Evolutionary conservation across 2,797 vertebrate genomes (phyloP).

Genomic region (Fistularia commersonii): DNA sequence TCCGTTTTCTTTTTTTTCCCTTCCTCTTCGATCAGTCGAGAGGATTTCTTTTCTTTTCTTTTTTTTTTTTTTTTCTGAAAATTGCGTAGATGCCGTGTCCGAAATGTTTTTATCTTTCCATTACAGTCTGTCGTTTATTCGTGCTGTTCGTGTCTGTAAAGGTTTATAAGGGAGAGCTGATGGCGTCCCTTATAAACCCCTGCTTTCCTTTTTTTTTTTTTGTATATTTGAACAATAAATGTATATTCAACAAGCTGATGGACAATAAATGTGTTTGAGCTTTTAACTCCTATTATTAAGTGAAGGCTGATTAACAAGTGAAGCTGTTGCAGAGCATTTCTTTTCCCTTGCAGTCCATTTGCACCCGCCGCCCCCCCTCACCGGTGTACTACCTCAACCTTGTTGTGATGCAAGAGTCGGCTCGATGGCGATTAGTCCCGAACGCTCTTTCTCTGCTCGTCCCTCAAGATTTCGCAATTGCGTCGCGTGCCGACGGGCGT

Average conservation of each 20-base stretch:
- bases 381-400: constrained; percentile 71
- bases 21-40: too few species aligned
- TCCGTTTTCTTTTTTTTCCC: neutral
- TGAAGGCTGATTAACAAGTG: constrained; percentile 26
- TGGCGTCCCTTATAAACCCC: constrained; percentile 38
- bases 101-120: constrained; percentile 49
- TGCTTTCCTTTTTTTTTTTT: constrained; percentile 16
- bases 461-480: constrained; percentile 17
- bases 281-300: constrained; percentile 48
- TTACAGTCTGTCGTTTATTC: constrained; percentile 38
- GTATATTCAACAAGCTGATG: constrained; percentile 54
- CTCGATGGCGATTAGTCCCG: too few species aligned
- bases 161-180: constrained; percentile 41
- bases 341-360: constrained; percentile 13
- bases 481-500: constrained; percentile 6
- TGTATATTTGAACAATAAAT: constrained; percentile 73
- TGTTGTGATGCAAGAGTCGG: constrained; percentile 32
- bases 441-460: constrained; percentile 12
- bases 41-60: constrained; percentile 49
- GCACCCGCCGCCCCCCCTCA: constrained; percentile 21
- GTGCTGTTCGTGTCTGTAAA: constrained; percentile 52
- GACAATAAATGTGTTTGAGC: constrained; percentile 55
- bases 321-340: constrained; percentile 14
- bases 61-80: too few species aligned
- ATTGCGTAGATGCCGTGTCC: constrained; percentile 29